These are phyloP conservation scores for Pocillopora verrucosa DNA, from an alignment of 64 coral and sea anemone genomes.

Conservation along the genomic window DNA sequence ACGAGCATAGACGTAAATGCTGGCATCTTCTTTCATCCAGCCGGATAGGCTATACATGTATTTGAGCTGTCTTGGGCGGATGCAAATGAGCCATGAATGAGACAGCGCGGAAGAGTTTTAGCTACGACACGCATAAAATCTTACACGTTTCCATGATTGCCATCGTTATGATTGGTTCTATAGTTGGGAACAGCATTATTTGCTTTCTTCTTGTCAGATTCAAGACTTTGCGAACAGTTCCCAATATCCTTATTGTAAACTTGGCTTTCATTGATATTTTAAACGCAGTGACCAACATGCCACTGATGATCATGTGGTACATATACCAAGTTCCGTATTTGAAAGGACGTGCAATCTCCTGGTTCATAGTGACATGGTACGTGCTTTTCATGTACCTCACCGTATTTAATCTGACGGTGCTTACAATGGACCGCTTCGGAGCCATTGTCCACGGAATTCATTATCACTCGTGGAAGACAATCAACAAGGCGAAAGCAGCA, in stretches of 20 bases:
- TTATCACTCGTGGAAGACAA: constrained; percentile 78
- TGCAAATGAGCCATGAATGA: not conserved
- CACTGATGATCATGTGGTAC: constrained; percentile 69
- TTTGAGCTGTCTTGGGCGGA: not conserved
- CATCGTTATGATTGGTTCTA: constrained; percentile 34
- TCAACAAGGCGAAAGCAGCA: constrained; percentile 51
- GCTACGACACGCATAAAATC: not conserved
- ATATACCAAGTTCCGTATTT: constrained; percentile 43
- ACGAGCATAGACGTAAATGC: no score
- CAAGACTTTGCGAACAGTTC: constrained; percentile 63
- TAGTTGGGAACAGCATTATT: constrained; percentile 54
- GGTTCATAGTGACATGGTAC: constrained; percentile 58
- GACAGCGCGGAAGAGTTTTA: not conserved
- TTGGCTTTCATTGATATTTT: constrained; percentile 61
- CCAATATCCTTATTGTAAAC: constrained; percentile 68
- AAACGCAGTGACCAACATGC: constrained; percentile 64
- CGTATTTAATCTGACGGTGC: constrained; percentile 46
- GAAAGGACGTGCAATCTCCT: constrained; percentile 36
- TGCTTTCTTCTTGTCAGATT: constrained; percentile 35
- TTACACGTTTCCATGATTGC: constrained; percentile 37
- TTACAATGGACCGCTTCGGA: constrained; percentile 79
- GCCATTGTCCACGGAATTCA: constrained; percentile 64
- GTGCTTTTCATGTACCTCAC: constrained; percentile 75
- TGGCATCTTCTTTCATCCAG: no score
- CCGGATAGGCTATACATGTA: no score